These are phyloP conservation scores for Dicentrarchus labrax DNA, from an alignment of 2,113 vertebrate species.

Conservation along the genomic window DNA sequence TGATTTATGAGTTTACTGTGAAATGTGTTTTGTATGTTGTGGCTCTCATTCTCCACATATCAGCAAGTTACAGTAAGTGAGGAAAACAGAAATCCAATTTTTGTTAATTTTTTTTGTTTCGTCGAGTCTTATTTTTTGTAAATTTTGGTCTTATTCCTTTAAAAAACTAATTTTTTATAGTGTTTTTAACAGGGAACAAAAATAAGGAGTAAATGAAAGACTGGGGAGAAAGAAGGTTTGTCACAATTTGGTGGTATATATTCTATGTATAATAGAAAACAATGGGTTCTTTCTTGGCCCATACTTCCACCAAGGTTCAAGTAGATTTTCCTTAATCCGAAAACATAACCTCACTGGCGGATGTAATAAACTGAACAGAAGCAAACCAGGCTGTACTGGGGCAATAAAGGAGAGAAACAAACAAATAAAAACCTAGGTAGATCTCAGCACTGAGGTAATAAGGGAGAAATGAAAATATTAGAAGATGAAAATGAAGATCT, in stretches of 20 bases:
- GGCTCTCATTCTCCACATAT: not conserved
- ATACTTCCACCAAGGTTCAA: too few relatives aligned
- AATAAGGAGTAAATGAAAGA: too few relatives aligned
- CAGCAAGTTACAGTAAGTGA: not conserved
- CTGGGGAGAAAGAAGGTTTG: too few relatives aligned
- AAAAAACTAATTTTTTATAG: too few relatives aligned
- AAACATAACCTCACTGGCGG: too few relatives aligned
- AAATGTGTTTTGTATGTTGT: not conserved
- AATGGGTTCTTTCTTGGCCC: too few relatives aligned
- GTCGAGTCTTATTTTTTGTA: not conserved
- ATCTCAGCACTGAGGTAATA: not conserved
- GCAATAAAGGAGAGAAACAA: not conserved
- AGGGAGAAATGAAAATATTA: constrained; percentile 5
- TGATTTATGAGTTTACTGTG: constrained; percentile 16
- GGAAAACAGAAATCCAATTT: not conserved
- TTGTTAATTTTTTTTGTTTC: not conserved
- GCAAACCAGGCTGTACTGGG: not conserved
- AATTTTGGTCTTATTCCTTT: too few relatives aligned
- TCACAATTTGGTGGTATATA: too few relatives aligned
- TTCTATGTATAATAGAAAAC: too few relatives aligned
- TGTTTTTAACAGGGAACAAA: too few relatives aligned
- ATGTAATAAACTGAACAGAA: not conserved
- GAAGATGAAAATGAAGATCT: constrained; percentile 4
- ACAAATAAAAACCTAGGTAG: not conserved
- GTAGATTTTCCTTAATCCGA: too few relatives aligned